Base-by-base conservation (phyloP, 2,113 vertebrate genomes). In the Heteronetta atricapilla region DNA sequence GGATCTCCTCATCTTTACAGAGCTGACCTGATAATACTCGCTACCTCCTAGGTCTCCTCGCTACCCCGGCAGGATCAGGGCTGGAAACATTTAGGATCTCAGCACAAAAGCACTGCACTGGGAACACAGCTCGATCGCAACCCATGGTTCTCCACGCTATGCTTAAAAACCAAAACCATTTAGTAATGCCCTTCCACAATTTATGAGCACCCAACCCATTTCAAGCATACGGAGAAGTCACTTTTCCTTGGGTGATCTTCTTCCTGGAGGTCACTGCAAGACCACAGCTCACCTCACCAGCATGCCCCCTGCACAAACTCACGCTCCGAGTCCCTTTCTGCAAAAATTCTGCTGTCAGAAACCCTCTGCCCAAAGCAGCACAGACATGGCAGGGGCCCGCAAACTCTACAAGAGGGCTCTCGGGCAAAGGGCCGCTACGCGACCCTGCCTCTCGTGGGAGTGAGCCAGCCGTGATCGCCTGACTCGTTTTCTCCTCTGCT, bases 401-500 rank as follows among this genome's bases (percentile, higher is more conserved):
- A 26, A 82, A 84, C 52, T 33, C 44, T 34, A 12, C 8, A 1
- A 78, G 69, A 87, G 84, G 58, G 66, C 33, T 34, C 34, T n/a
- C 34, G 59, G 52, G 76, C 4, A 0, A 90, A 72, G 53, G 66
- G 84, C 60, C 20, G 6, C 72, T 81, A 76, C 82, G 85, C 70
- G 88, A 89, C 74, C 28, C 81, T 40, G 80, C 53, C 62, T 58
- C 94, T 78, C 33, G 2, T 78, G 88, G 79, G 79, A 95, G 83
- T 50, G 92, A 20, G 11, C 59, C 92, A 95, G 77, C 63, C 22
- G 4, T 90, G 90, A 94, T 96, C 95, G 83, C 93, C 90, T 95
- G 95, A 94, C 73, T 93, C 67, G 7, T 76, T 86, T 93, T 96
- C 90, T 92, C 63, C 81, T 63, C 88, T 86, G 69, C 80, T 95